phyloP scores from a whole-genome alignment of 1,140 invertebrate genomes.

The Lordiphosa stackelbergi region DNA sequence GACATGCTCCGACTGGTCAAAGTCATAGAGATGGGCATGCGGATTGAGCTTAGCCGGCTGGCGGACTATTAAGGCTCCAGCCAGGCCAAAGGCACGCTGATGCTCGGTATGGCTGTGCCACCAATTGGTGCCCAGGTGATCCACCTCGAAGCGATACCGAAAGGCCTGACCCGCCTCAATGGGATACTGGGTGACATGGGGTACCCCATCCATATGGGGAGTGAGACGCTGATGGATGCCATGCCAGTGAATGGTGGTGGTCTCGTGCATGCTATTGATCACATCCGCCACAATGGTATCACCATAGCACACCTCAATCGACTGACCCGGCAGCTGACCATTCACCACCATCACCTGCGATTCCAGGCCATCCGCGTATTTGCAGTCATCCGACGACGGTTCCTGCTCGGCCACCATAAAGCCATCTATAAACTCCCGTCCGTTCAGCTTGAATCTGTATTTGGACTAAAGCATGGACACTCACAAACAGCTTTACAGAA shows the following conservation, averaged over 20 bases:
- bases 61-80: constrained; percentile 77
- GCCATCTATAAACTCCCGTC: constrained; percentile 53
- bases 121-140: constrained; percentile 76
- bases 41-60: constrained; percentile 58
- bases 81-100: constrained; percentile 78
- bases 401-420: constrained; percentile 30
- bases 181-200: constrained; percentile 85
- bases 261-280: constrained; percentile 78
- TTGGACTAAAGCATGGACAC: constrained; percentile 19
- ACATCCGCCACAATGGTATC: constrained; percentile 81
- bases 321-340: constrained; percentile 80
- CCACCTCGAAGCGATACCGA: constrained; percentile 79
- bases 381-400: constrained; percentile 78
- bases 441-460: constrained; percentile 50
- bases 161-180: constrained; percentile 80
- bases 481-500: no score
- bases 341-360: constrained; percentile 80
- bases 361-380: constrained; percentile 80
- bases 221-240: constrained; percentile 78
- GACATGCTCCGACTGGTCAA: constrained; percentile 68
- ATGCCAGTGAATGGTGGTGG: constrained; percentile 79
- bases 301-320: constrained; percentile 79
- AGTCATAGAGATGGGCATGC: constrained; percentile 70
- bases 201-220: constrained; percentile 83
- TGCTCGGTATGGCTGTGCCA: constrained; percentile 76